phyloP scores from a whole-genome alignment of 2,888 invertebrate species.

The Aspidiotus destructor region DNA sequence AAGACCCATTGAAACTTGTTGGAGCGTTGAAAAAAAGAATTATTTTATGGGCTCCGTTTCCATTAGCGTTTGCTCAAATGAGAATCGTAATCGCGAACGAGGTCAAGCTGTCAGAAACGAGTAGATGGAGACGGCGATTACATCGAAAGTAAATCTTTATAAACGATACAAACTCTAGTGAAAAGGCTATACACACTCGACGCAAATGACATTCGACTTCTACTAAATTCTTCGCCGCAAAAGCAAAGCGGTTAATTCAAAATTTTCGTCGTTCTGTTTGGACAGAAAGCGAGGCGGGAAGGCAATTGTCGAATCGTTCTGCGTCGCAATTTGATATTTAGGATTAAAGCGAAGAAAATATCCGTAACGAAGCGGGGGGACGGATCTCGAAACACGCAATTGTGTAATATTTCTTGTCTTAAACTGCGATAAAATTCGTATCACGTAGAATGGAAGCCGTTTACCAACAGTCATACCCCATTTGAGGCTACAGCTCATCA shows the following conservation, averaged over 20 bases:
- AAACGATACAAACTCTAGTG: too few relatives aligned
- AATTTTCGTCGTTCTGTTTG: slow-evolving; percentile 5
- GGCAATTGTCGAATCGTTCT: background rate
- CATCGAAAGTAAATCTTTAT: too few relatives aligned
- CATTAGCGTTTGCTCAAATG: too few relatives aligned
- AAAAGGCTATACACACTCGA: too few relatives aligned
- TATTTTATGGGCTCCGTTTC: too few relatives aligned
- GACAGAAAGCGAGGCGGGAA: background rate
- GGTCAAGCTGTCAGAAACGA: too few relatives aligned
- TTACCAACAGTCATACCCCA: slow-evolving; percentile 33
- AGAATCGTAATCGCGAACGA: too few relatives aligned
- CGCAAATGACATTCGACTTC: too few relatives aligned
- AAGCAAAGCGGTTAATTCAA: slow-evolving; percentile 6
- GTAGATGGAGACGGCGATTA: too few relatives aligned
- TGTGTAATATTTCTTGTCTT: slow-evolving; percentile 13
- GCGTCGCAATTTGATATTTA: background rate
- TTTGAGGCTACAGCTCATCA: slow-evolving; percentile 31
- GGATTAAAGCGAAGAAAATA: slow-evolving; percentile 9
- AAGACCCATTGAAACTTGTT: too few relatives aligned
- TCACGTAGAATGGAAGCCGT: slow-evolving; percentile 31
- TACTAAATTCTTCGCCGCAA: background rate
- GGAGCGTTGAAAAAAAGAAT: too few relatives aligned
- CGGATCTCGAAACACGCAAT: slow-evolving; percentile 11
- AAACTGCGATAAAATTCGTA: slow-evolving; percentile 26
- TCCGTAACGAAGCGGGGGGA: background rate